A percentile compares a stretch with the other conserved stretches of the same genome.
Conservation (phyloP, 1,140 invertebrate species). For the Papilio dardanus region DNA sequence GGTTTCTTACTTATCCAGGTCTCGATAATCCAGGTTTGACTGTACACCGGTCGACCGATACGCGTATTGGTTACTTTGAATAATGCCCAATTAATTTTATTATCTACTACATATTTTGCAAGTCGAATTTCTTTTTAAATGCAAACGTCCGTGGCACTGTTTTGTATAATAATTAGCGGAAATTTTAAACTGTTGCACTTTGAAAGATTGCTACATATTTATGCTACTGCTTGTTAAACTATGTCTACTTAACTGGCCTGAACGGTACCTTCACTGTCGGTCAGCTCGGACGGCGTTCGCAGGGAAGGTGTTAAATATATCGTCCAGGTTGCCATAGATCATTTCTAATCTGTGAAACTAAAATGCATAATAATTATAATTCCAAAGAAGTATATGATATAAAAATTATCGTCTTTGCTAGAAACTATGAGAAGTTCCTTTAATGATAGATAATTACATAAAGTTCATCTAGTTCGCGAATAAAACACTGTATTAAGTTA, state of each 20-base stretch:
- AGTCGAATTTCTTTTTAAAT: not conserved
- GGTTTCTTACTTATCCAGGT: no score
- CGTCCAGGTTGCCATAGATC: not conserved
- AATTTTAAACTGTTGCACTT: no score
- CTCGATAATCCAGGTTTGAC: no score
- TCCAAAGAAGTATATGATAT: not conserved
- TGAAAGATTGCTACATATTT: no score
- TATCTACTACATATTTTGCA: constrained; percentile 18
- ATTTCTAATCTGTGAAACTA: not conserved
- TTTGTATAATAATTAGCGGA: not conserved
- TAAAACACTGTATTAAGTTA: constrained; percentile 41
- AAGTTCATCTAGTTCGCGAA: constrained; percentile 70
- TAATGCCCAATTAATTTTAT: constrained; percentile 27
- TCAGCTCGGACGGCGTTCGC: no score
- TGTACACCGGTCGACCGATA: constrained; percentile 46
- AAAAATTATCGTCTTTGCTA: constrained; percentile 10
- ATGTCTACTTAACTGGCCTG: no score
- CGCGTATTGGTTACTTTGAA: constrained; percentile 39
- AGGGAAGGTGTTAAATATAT: not conserved
- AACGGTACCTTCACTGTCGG: no score
- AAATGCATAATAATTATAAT: not conserved
- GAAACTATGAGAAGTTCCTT: constrained; percentile 52
- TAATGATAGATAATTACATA: constrained; percentile 65
- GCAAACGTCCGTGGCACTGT: not conserved
- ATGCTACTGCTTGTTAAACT: no score